Conservation (phyloP, 1,140 invertebrate genomes). For the Trachelipus rathkii region DNA sequence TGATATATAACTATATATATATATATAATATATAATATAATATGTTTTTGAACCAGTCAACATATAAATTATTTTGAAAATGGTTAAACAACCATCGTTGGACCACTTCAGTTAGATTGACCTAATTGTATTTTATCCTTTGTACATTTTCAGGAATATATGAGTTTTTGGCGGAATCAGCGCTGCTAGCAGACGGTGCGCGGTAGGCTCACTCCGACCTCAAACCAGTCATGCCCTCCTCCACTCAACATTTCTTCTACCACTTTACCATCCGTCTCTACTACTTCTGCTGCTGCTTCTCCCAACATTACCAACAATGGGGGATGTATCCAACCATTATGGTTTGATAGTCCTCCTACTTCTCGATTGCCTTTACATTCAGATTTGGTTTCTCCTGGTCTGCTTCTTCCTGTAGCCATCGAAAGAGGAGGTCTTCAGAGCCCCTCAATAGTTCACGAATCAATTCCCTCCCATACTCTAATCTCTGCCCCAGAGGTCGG, state of each 20-base stretch:
- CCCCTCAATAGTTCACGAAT: neutral
- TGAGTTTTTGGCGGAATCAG: conserved; percentile 29
- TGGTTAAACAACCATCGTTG: neutral
- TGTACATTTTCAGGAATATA: conserved; percentile 24
- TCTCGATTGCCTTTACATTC: neutral
- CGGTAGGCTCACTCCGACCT: neutral
- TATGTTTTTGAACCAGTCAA: too few relatives aligned
- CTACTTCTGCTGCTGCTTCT: too few relatives aligned
- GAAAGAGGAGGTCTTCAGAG: neutral
- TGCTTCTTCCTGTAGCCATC: neutral
- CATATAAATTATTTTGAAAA: neutral
- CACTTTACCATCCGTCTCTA: neutral
- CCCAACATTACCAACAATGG: too few relatives aligned
- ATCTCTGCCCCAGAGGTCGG: too few relatives aligned
- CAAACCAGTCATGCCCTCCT: neutral
- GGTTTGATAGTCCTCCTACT: neutral
- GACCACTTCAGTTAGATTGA: too few relatives aligned
- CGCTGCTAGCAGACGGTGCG: conserved; percentile 29
- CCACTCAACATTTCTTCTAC: neutral
- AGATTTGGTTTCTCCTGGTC: neutral
- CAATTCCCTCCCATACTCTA: too few relatives aligned
- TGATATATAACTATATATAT: too few relatives aligned
- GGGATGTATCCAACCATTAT: neutral
- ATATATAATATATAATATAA: too few relatives aligned
- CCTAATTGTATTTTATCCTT: too few relatives aligned